phyloP scores from a whole-genome alignment of 1,140 invertebrate genomes.

The Drosophila prosaltans region DNA sequence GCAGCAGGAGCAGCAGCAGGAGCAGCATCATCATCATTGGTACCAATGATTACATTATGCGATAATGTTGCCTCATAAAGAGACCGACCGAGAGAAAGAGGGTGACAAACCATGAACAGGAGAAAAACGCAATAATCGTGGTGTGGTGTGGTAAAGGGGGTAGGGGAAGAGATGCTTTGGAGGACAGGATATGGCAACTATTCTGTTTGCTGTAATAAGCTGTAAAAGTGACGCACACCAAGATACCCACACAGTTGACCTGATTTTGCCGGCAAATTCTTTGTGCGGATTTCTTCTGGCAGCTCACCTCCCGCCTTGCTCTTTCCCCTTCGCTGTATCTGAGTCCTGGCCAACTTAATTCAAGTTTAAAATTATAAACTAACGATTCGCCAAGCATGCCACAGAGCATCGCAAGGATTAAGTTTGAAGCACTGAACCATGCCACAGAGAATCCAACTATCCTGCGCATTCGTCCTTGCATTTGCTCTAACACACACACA shows the following conservation, averaged over 20 bases:
- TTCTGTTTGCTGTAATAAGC: slow-evolving; percentile 75
- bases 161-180: background rate
- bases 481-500: slow-evolving; percentile 23
- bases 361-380: slow-evolving; percentile 82
- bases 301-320: background rate
- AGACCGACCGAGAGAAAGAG: slow-evolving; percentile 28
- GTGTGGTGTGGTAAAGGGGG: slow-evolving; percentile 1
- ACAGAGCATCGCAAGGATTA: slow-evolving; percentile 71
- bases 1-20: background rate
- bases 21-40: slow-evolving; percentile 70
- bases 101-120: slow-evolving; percentile 36
- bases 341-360: slow-evolving; percentile 56
- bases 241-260: slow-evolving; percentile 75
- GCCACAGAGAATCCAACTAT: slow-evolving; percentile 55
- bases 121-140: slow-evolving; percentile 13
- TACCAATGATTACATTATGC: slow-evolving; percentile 80
- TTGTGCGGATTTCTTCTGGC: slow-evolving; percentile 31
- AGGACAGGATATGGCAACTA: slow-evolving; percentile 20
- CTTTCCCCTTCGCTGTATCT: slow-evolving; percentile 32
- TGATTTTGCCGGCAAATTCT: slow-evolving; percentile 71
- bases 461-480: slow-evolving; percentile 76
- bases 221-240: slow-evolving; percentile 78
- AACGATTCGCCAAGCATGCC: slow-evolving; percentile 54
- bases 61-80: slow-evolving; percentile 78
- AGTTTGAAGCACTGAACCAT: slow-evolving; percentile 78